Percentiles rank a stretch among this genome's conserved stretches.
Evolutionary conservation across 2,797 vertebrate species (phyloP).

Genomic region (Vultur gryphus): DNA sequence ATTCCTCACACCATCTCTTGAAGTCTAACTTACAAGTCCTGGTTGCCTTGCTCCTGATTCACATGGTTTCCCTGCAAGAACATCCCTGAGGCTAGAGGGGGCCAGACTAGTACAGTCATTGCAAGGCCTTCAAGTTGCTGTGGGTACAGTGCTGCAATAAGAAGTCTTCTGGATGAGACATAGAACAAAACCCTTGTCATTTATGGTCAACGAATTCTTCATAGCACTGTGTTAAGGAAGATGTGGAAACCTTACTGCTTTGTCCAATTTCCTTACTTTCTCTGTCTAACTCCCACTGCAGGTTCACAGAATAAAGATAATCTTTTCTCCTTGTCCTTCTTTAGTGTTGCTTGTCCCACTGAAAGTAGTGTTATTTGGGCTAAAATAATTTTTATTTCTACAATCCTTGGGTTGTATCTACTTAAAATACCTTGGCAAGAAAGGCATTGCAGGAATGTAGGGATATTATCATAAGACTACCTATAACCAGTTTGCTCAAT

Average conservation of each 20-base stretch:
- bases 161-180: not conserved
- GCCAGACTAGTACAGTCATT: not conserved
- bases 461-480: not conserved
- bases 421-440: not conserved
- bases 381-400: not conserved
- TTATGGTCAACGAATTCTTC: not conserved
- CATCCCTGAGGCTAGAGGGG: not conserved
- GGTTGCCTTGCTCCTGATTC: not conserved
- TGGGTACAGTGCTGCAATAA: not conserved
- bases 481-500: not conserved
- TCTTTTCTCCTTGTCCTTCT: not conserved
- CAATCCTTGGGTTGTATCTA: not conserved
- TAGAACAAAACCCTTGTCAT: not conserved
- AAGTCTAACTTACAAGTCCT: not conserved
- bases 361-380: not conserved
- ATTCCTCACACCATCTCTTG: not conserved
- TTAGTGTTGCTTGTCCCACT: not conserved
- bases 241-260: not conserved
- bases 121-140: not conserved
- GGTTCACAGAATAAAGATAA: not conserved
- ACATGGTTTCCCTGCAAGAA: not conserved
- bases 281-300: not conserved
- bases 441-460: not conserved
- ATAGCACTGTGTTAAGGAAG: not conserved
- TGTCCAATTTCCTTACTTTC: not conserved